Evolutionary conservation across 1,140 invertebrate genomes (phyloP).

Genomic region (Stenopsyche tienmushanensis): DNA sequence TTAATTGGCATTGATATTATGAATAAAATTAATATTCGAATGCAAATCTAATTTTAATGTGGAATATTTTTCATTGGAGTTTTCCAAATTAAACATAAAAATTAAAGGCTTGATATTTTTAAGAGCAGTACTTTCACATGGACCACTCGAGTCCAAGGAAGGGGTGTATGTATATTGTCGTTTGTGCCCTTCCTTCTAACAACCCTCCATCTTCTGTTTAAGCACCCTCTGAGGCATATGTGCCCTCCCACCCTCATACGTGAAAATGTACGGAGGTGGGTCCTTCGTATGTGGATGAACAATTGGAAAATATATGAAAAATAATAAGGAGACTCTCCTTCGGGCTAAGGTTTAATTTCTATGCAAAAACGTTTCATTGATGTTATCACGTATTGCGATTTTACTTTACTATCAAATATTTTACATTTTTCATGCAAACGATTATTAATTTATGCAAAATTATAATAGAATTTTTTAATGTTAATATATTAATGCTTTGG

Average conservation of each 20-base stretch:
- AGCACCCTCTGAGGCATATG: constrained; percentile 30
- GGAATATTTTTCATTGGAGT: not conserved
- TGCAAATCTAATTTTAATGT: not conserved
- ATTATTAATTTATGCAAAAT: too few species aligned
- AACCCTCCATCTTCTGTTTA: constrained; percentile 25
- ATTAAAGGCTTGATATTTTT: not conserved
- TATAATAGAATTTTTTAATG: too few species aligned
- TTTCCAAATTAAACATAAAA: not conserved
- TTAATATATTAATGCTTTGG: too few species aligned
- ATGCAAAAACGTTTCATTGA: too few species aligned
- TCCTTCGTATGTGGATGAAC: not conserved
- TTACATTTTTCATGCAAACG: too few species aligned
- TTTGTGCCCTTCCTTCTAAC: constrained; percentile 27
- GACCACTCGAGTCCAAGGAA: not conserved
- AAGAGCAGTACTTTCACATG: not conserved
- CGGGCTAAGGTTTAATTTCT: too few species aligned
- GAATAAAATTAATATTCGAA: not conserved
- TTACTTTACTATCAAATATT: too few species aligned
- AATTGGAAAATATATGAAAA: not conserved
- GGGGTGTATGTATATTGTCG: constrained; percentile 28
- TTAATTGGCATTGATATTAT: not conserved
- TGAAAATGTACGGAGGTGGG: constrained; percentile 4
- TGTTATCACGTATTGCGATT: too few species aligned
- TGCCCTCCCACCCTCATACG: constrained; percentile 7
- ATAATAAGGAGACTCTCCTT: not conserved